Evolutionary conservation across 2,888 invertebrate species (phyloP), one percentile per base, ranked within the genome.

Genomic region (Drosophila multiciliata): DNA sequence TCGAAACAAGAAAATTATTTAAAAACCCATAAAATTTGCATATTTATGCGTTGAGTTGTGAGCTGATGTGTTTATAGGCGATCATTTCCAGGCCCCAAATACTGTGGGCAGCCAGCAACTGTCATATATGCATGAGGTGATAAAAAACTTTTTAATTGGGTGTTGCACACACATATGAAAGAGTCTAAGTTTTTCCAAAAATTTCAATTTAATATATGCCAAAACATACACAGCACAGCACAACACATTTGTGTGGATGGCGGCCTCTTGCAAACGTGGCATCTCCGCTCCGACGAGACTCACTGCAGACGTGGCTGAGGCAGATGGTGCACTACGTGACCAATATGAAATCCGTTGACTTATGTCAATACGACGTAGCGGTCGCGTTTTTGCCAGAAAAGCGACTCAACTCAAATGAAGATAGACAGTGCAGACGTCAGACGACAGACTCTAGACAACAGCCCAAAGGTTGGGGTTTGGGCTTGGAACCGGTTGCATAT

Each of bases 291-390:
- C n/a, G 55, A 57, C n/a, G 55, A 57, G 55, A 38, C 40, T n/a
- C 64, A n/a, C 64, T n/a, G 32, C 6, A 33, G 66, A 62, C 40
- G 23, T 70, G 61, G 73, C 50, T 59, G 73, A 62, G 79, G 80
- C 83, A 79, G 78, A 73, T 78, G 78, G 74, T 54, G 63, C 62
- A 64, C 68, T 90, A 87, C 87, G 87, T 87, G 87, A 88, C 90
- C 91, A 90, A 90, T 85, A 81, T 68, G 66, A 90, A 87, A 87
- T 87, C 87, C 91, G 86, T 85, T 90, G 87, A 90, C 87, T 87
- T 87, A 87, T 77, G 86, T 88, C 89, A 85, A 90, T 83, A 82
- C 75, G 80, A 85, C 73, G 88, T 75, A 75, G 76, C 72, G 68
- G 74, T 74, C 76, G 84, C 80, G 68, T 79, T 87, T 84, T 73